Evolutionary conservation across 2,888 invertebrate genomes (phyloP).

Genomic region (Dynastes grantii): DNA sequence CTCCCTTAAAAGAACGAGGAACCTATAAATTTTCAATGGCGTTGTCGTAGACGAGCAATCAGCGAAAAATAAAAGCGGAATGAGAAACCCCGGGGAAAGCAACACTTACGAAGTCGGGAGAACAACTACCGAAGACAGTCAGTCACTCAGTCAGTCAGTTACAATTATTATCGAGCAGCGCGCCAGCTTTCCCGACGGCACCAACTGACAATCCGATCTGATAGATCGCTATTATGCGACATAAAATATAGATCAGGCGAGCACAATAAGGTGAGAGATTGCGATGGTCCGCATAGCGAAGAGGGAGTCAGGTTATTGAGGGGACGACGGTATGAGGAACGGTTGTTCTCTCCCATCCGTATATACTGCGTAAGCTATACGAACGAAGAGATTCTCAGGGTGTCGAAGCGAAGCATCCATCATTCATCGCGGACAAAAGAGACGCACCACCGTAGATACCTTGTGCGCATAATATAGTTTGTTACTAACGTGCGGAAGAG

Average conservation of each 20-base stretch:
- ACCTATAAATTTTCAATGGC: conserved; percentile 31
- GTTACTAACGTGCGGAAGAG: conserved; percentile 5
- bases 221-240: conserved; percentile 49
- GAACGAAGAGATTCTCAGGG: conserved; percentile 60
- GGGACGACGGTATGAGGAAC: conserved; percentile 1
- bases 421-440: conserved; percentile 61
- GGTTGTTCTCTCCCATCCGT: background rate
- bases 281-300: conserved; percentile 1
- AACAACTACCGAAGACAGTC: conserved; percentile 17
- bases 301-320: conserved; percentile 25
- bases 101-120: background rate
- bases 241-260: conserved; percentile 52
- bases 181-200: background rate
- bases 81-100: background rate
- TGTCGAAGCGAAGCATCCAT: conserved; percentile 63
- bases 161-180: conserved; percentile 48
- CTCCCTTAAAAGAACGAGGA: background rate
- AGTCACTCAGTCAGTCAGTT: conserved; percentile 48
- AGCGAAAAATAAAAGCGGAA: background rate
- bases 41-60: conserved; percentile 4
- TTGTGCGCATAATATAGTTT: conserved; percentile 45
- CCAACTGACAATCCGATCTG: conserved; percentile 42
- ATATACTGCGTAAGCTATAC: background rate
- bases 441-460: conserved; percentile 13
- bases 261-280: conserved; percentile 44